Percentiles rank a stretch among this genome's conserved stretches.
Evolutionary conservation across 2,888 invertebrate genomes (phyloP).

Genomic region (Pomacea canaliculata): DNA sequence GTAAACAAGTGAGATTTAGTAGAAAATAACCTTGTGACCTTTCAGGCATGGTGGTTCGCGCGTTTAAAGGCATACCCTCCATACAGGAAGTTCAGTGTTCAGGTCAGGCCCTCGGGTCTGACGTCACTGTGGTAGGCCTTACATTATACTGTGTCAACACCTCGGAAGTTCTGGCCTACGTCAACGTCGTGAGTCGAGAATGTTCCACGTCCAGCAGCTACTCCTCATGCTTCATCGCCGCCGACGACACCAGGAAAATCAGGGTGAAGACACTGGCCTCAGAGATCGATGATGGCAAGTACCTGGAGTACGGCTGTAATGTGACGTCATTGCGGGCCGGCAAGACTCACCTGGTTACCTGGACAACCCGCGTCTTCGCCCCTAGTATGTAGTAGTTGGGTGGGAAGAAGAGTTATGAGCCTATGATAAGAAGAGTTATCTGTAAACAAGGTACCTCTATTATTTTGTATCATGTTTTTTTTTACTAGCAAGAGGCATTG

Average conservation of each 20-base stretch:
- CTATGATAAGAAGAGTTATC: too few relatives aligned
- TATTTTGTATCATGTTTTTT: too few relatives aligned
- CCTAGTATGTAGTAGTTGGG: too few relatives aligned
- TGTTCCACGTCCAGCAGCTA: constrained; percentile 18
- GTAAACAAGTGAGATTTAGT: too few relatives aligned
- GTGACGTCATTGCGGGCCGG: too few relatives aligned
- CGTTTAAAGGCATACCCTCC: constrained; percentile 1
- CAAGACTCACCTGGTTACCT: too few relatives aligned
- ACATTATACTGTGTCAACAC: constrained; percentile 3
- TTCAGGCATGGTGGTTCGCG: constrained; percentile 7
- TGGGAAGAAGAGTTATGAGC: too few relatives aligned
- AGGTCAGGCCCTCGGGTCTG: background rate
- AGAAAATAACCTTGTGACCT: background rate
- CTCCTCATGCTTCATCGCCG: background rate
- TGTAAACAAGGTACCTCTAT: too few relatives aligned
- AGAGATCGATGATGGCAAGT: background rate
- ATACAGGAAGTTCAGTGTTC: constrained; percentile 16
- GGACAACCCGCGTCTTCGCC: too few relatives aligned
- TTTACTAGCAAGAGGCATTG: too few relatives aligned
- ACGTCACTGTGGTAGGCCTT: constrained; percentile 1
- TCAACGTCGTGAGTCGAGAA: constrained; percentile 13
- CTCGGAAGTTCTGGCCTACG: constrained; percentile 6
- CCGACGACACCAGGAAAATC: background rate
- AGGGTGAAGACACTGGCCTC: constrained; percentile 1
- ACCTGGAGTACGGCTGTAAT: constrained; percentile 1